Base-by-base conservation (phyloP, 2,888 invertebrate species). In the Himalopsyche japonica region DNA sequence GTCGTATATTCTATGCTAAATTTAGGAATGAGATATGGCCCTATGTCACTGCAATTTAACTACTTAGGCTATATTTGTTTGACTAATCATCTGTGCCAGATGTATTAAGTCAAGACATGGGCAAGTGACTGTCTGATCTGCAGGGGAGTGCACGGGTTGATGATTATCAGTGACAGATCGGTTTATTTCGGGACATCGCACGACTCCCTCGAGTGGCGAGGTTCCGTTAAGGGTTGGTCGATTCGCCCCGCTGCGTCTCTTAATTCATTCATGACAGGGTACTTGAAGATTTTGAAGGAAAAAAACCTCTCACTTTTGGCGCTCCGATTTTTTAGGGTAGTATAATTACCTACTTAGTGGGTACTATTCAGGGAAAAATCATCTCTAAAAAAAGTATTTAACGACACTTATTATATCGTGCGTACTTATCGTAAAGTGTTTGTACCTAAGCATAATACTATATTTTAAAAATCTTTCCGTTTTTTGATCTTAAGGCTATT, bases 151-250 rank as follows among this genome's bases (percentile, higher is more conserved):
- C 1, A 76, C 24, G 57, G 57, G 24, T 20, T 24, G 57, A 57
- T 57, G 57, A 57, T 34, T 76, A 79, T 43, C 79, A 79, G 20
- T 47, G 47, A 79, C 79, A 79, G 79, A 79, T 79, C 79, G 34
- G 79, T 79, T 79, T 79, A 79, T 79, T 79, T 79, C 20, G 47
- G 47, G 79, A 47, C 79, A 79, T 79, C 79, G 47, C 47, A 43
- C n/a, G 47, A 43, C 24, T 30, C 43, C 27, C 79, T 37, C 32
- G n/a, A 57, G 57, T 20, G 10, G 57, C 24, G 57, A 24, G 20
- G 10, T 15, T 7, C 57, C 24, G 57, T 57, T 24, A 79, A n/a
- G 27, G 79, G 27, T 79, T 7, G 76, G 30, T n/a, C 76, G 32
- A 32, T 76, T 57, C 24, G 57, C 57, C 20, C 57, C 57, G 10